Evolutionary conservation across 2,797 vertebrate species (phyloP).

Genomic region (Chelmon rostratus): DNA sequence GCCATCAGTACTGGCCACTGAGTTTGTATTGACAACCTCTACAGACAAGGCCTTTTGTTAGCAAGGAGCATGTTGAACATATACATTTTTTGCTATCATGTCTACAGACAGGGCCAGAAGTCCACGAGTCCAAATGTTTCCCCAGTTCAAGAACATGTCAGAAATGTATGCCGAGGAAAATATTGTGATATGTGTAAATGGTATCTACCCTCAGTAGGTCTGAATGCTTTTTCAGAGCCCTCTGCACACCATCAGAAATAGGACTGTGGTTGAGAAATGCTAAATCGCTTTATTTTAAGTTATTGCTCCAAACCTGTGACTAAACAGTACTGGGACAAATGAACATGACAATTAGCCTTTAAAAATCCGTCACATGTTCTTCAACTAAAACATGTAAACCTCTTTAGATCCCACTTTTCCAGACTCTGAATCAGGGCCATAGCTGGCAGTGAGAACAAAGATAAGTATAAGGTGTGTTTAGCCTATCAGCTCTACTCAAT

Average conservation of each 20-base stretch:
- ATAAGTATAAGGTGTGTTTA: too few relatives aligned
- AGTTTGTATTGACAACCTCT: neutral
- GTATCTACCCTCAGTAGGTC: neutral
- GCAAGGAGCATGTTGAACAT: neutral
- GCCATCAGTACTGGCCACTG: neutral
- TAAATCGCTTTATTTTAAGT: neutral
- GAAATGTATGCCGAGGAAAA: too few relatives aligned
- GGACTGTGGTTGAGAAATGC: neutral
- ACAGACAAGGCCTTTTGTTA: neutral
- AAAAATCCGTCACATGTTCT: too few relatives aligned
- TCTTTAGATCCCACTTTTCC: too few relatives aligned
- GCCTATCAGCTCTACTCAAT: neutral
- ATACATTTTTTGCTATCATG: neutral
- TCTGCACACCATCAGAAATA: neutral
- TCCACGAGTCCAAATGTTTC: neutral
- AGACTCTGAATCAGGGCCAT: too few relatives aligned
- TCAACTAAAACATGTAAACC: too few relatives aligned
- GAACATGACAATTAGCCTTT: too few relatives aligned
- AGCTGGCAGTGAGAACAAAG: too few relatives aligned
- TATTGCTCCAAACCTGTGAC: too few relatives aligned
- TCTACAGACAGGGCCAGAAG: too few relatives aligned
- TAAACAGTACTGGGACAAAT: too few relatives aligned
- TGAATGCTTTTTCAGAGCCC: neutral
- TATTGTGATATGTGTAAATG: too few relatives aligned
- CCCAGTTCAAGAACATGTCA: neutral